A percentile compares a stretch with the other conserved stretches of the same genome.
Evolutionary conservation across 2,797 vertebrate genomes (phyloP).

Genomic region (Hydrophis major): DNA sequence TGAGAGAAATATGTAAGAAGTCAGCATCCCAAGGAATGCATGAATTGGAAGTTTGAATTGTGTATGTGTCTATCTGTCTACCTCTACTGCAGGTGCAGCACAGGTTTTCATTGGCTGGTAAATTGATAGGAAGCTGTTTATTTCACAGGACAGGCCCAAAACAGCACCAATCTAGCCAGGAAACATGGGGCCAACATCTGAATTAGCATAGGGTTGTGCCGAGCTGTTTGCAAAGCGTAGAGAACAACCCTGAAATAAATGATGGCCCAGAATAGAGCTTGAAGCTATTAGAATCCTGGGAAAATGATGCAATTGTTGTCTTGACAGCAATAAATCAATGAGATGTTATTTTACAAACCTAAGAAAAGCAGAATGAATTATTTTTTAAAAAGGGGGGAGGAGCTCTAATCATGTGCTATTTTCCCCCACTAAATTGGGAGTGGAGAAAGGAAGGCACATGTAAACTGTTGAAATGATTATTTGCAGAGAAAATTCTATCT

Average conservation of each 20-base stretch:
- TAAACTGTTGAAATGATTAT: conserved; percentile 39
- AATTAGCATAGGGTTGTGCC: conserved; percentile 24
- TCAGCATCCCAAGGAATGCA: not conserved
- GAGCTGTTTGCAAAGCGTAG: conserved; percentile 24
- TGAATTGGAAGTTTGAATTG: not conserved
- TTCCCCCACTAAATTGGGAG: not conserved
- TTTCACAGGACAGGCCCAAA: not conserved
- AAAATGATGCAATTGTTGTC: conserved; percentile 14
- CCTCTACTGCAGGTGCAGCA: not conserved
- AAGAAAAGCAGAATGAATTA: not conserved
- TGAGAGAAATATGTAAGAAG: not conserved
- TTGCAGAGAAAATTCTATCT: conserved; percentile 45
- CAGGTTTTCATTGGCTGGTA: conserved; percentile 1
- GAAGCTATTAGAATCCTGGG: conserved; percentile 24
- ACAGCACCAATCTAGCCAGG: conserved; percentile 8
- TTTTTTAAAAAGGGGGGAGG: conserved; percentile 15
- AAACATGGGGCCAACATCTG: not conserved
- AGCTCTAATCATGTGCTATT: not conserved
- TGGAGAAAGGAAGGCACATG: not conserved
- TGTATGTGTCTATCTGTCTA: not conserved
- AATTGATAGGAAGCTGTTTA: conserved; percentile 18
- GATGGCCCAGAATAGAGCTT: conserved; percentile 27
- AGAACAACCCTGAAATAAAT: conserved; percentile 40
- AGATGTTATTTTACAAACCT: conserved; percentile 30
- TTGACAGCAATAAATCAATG: conserved; percentile 16